phyloP scores from a whole-genome alignment of 2,888 invertebrate species.

The Melitaea athalia region DNA sequence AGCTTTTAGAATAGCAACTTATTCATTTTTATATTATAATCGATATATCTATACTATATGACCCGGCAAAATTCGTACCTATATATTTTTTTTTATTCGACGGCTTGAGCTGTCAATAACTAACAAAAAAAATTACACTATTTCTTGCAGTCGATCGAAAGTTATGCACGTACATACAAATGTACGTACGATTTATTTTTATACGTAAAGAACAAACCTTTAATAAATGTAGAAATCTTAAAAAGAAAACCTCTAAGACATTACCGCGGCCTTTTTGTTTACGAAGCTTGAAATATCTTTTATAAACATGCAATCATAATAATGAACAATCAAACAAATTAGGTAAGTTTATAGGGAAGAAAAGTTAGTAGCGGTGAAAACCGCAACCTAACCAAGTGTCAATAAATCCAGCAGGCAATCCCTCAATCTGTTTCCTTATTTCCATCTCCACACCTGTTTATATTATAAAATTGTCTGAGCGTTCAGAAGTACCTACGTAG shows the following conservation, averaged over 20 bases:
- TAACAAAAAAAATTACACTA: no score
- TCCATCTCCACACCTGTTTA: conserved; percentile 50
- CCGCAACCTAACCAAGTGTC: conserved; percentile 53
- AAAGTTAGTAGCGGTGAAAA: conserved; percentile 41
- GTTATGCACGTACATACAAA: no score
- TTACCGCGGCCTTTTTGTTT: conserved; percentile 8
- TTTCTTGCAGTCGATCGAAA: no score
- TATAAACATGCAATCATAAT: conserved; percentile 34
- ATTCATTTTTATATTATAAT: no score
- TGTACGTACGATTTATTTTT: no score
- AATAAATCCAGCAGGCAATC: conserved; percentile 56
- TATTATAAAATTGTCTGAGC: conserved; percentile 51
- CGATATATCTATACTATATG: no score
- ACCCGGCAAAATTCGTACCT: no score
- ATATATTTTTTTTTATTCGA: no score
- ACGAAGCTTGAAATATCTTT: conserved; percentile 23
- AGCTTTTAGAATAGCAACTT: no score
- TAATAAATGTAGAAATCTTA: no score
- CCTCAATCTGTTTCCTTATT: conserved; percentile 66
- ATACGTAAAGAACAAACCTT: no score
- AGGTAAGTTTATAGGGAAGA: conserved; percentile 39
- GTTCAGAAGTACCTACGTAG: conserved; percentile 7
- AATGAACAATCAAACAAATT: conserved; percentile 39
- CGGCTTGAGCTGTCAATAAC: no score
- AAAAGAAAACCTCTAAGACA: not conserved